Evolutionary conservation across 2,888 invertebrate genomes (phyloP).

Genomic region (Eupelmus urozonus): DNA sequence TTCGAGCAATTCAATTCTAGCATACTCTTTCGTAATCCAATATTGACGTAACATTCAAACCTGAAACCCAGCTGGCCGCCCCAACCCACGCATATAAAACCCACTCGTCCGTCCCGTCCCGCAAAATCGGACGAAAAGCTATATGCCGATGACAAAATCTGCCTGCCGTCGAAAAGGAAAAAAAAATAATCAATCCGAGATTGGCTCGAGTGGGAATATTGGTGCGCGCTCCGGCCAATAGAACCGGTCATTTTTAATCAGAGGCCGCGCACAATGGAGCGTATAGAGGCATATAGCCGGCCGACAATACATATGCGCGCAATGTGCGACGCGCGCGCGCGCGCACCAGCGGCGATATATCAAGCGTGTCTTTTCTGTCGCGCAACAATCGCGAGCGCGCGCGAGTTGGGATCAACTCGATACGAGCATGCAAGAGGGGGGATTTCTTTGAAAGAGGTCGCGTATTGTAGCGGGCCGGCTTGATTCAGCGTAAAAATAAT

Average conservation of each 20-base stretch:
- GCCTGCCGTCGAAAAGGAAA: too few relatives aligned
- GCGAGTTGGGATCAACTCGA: not conserved
- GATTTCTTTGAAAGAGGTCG: not conserved
- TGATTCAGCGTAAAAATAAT: constrained; percentile 2
- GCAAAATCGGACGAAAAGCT: too few relatives aligned
- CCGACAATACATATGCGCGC: too few relatives aligned
- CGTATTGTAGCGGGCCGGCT: not conserved
- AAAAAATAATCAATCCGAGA: not conserved
- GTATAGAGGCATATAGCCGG: too few relatives aligned
- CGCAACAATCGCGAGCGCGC: not conserved
- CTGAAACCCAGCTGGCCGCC: too few relatives aligned
- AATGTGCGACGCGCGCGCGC: not conserved
- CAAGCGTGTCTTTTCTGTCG: constrained; percentile 6
- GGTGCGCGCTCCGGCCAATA: not conserved
- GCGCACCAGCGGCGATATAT: not conserved
- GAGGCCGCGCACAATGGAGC: not conserved
- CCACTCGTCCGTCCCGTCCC: too few relatives aligned
- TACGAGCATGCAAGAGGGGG: not conserved
- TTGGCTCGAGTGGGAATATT: not conserved
- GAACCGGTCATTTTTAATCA: constrained; percentile 45
- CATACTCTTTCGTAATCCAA: too few relatives aligned
- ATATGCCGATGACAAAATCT: too few relatives aligned
- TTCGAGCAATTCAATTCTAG: too few relatives aligned
- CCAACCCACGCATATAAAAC: too few relatives aligned
- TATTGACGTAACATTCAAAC: too few relatives aligned